A percentile compares a stretch with the other conserved stretches of the same genome.
phyloP scores from a whole-genome alignment of 2,888 invertebrate genomes.

The Synanthedon myopaeformis region DNA sequence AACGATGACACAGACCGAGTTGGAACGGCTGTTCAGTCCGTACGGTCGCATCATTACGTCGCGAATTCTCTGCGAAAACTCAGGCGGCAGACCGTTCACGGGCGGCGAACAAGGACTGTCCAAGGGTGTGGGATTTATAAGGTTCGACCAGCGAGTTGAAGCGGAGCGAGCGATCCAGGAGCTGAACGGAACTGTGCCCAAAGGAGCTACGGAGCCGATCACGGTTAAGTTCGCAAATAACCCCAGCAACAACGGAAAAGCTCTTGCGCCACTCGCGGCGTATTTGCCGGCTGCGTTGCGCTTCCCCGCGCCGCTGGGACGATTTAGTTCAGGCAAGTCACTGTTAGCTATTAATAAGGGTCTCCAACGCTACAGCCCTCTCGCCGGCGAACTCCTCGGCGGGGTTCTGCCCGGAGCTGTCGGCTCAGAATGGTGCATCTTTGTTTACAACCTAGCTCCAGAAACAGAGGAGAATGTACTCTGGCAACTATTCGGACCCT shows the following conservation, averaged over 20 bases:
- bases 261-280: constrained; percentile 84
- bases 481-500: constrained; percentile 96
- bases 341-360: constrained; percentile 87
- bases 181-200: constrained; percentile 89
- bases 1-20: constrained; percentile 94
- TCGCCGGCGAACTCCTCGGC: constrained; percentile 85
- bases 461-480: constrained; percentile 96
- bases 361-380: constrained; percentile 83
- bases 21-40: constrained; percentile 93
- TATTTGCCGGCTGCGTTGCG: constrained; percentile 82
- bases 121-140: constrained; percentile 94
- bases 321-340: constrained; percentile 89
- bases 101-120: constrained; percentile 83
- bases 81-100: constrained; percentile 78
- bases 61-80: constrained; percentile 95
- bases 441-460: constrained; percentile 95
- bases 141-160: constrained; percentile 92
- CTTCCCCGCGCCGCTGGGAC: constrained; percentile 74
- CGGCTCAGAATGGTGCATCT: constrained; percentile 90
- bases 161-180: constrained; percentile 95
- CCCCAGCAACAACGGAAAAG: constrained; percentile 87
- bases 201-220: constrained; percentile 89
- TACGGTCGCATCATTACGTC: constrained; percentile 97
- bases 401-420: constrained; percentile 82
- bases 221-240: constrained; percentile 96